Evolutionary conservation across 1,140 invertebrate species (phyloP).

Genomic region (Dufourea novaeangliae): DNA sequence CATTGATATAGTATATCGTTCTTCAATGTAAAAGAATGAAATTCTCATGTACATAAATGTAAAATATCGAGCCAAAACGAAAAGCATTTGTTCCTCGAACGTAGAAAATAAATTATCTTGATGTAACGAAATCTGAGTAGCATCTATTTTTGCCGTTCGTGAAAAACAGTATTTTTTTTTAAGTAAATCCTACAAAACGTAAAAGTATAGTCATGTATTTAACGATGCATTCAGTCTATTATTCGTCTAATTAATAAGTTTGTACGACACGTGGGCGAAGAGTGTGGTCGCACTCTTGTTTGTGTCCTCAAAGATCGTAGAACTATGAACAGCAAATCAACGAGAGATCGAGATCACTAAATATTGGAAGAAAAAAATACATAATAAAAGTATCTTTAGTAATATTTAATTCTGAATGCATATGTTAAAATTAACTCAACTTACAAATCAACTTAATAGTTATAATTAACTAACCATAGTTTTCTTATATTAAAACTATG

Average conservation of each 20-base stretch:
- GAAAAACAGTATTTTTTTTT: neutral
- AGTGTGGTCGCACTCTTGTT: neutral
- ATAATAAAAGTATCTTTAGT: constrained; percentile 57
- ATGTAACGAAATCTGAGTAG: neutral
- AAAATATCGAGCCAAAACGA: neutral
- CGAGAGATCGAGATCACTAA: constrained; percentile 40
- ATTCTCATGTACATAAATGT: neutral
- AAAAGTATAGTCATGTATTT: neutral
- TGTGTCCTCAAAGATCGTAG: neutral
- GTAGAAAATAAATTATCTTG: constrained; percentile 5
- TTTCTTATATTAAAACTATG: constrained; percentile 68
- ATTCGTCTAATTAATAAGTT: constrained; percentile 11
- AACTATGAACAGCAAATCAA: neutral
- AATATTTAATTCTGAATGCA: constrained; percentile 66
- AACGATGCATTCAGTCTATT: constrained; percentile 7
- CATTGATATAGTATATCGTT: constrained; percentile 4
- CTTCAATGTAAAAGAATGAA: neutral
- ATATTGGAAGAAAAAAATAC: constrained; percentile 61
- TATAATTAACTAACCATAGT: constrained; percentile 65
- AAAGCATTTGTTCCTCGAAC: neutral
- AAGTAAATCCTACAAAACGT: neutral
- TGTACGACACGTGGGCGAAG: neutral
- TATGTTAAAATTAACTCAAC: constrained; percentile 67
- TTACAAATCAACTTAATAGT: constrained; percentile 68
- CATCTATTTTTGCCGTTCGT: constrained; percentile 8